Conservation (phyloP, 2,888 invertebrate genomes). For the Nymphalis polychloros region DNA sequence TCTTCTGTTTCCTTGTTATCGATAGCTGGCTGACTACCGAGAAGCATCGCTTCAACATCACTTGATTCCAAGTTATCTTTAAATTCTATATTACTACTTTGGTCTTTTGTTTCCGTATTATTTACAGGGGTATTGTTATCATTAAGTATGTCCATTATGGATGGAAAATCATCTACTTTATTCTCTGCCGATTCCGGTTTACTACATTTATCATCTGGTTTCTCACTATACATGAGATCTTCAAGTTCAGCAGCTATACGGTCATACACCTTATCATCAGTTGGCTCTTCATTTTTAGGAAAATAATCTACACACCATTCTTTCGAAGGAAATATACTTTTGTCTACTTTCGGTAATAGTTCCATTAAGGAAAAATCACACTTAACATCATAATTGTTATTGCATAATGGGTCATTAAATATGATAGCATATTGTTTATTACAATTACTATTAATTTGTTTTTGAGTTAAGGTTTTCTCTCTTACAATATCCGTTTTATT, state of each 20-base stretch:
- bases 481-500: conserved; percentile 42
- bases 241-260: conserved; percentile 77
- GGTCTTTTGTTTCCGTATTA: conserved; percentile 57
- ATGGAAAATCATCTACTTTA: conserved; percentile 69
- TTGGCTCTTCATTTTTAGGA: conserved; percentile 68
- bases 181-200: conserved; percentile 46
- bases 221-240: conserved; percentile 75
- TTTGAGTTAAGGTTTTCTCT: conserved; percentile 51
- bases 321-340: conserved; percentile 64
- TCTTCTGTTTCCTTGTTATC: conserved; percentile 44
- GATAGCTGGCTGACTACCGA: conserved; percentile 49
- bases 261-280: conserved; percentile 77
- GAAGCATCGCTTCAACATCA: conserved; percentile 76
- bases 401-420: conserved; percentile 59
- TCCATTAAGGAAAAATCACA: conserved; percentile 58
- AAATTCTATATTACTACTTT: conserved; percentile 52
- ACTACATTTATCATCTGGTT: conserved; percentile 48
- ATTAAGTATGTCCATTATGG: conserved; percentile 78
- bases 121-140: conserved; percentile 46
- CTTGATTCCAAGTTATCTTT: conserved; percentile 66
- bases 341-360: conserved; percentile 61
- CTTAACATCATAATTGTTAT: conserved; percentile 51
- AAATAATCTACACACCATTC: conserved; percentile 76
- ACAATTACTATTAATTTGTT: conserved; percentile 40
- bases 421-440: conserved; percentile 68